These are phyloP conservation scores for Helicorthomorpha holstii DNA, from an alignment of 1,140 invertebrate species.

Conservation along the genomic window DNA sequence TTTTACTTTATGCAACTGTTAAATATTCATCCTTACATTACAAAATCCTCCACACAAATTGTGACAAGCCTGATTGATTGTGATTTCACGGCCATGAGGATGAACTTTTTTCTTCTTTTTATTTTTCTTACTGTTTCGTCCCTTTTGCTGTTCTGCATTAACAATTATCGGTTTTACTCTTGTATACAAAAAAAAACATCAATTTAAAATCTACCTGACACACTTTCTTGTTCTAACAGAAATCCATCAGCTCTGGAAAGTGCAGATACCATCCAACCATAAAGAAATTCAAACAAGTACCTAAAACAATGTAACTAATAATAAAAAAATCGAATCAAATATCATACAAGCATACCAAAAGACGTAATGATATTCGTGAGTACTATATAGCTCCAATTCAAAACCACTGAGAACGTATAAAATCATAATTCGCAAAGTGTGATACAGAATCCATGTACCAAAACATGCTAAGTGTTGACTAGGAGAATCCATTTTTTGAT, in stretches of 20 bases:
- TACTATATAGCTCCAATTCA: constrained; percentile 84
- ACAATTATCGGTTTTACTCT: not conserved
- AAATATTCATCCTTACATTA: constrained; percentile 39
- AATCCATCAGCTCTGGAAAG: constrained; percentile 73
- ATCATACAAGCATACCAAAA: constrained; percentile 47
- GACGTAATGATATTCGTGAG: constrained; percentile 92
- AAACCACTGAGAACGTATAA: constrained; percentile 86
- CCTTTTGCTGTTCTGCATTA: constrained; percentile 15
- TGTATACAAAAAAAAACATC: not conserved
- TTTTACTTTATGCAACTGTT: not conserved
- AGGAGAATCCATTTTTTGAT: constrained; percentile 44
- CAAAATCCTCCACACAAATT: constrained; percentile 90
- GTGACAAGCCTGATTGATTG: constrained; percentile 73
- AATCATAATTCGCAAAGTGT: constrained; percentile 89
- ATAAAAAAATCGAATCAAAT: not conserved
- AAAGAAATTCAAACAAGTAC: constrained; percentile 90
- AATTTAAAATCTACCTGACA: constrained; percentile 16
- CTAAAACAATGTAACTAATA: constrained; percentile 23
- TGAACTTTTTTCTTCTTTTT: constrained; percentile 50
- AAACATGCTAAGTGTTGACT: constrained; percentile 68
- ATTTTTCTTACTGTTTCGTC: constrained; percentile 22
- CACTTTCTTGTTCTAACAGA: constrained; percentile 53
- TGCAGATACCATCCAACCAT: constrained; percentile 81
- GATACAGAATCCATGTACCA: constrained; percentile 89
- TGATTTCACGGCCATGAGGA: constrained; percentile 62